A percentile compares a stretch with the other conserved stretches of the same genome.
Evolutionary conservation across 2,113 vertebrate species (phyloP).

Genomic region (Gobio gobio): DNA sequence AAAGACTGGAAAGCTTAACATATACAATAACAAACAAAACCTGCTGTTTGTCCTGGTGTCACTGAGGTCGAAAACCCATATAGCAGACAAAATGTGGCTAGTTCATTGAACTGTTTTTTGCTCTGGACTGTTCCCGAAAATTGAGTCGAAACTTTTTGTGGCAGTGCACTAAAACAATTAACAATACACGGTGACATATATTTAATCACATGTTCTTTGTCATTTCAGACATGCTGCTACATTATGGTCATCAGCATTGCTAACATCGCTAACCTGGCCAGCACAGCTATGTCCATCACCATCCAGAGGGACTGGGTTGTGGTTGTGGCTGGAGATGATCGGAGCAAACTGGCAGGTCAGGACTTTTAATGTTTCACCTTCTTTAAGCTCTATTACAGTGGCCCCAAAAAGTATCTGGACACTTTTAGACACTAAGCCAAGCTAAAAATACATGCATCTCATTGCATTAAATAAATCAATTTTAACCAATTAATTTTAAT

Average conservation of each 20-base stretch:
- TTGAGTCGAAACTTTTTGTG: constrained; percentile 3
- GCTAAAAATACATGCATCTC: not conserved
- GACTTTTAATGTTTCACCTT: constrained; percentile 48
- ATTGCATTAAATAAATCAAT: too few relatives aligned
- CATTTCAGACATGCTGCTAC: constrained; percentile 88
- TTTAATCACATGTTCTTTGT: not conserved
- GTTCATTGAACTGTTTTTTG: not conserved
- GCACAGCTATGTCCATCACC: constrained; percentile 93
- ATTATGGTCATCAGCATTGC: constrained; percentile 95
- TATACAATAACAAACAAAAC: constrained; percentile 27
- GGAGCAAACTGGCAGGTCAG: constrained; percentile 93
- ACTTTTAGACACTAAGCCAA: not conserved
- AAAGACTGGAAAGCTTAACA: constrained; percentile 12
- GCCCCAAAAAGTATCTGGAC: not conserved
- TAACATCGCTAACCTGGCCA: constrained; percentile 96
- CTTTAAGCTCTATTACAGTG: constrained; percentile 38
- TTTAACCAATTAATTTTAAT: too few relatives aligned
- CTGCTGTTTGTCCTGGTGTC: not conserved
- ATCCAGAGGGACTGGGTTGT: constrained; percentile 99
- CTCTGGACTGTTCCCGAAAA: constrained; percentile 1
- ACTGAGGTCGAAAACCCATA: not conserved
- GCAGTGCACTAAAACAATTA: not conserved
- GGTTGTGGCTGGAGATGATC: constrained; percentile 93
- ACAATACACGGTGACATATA: not conserved
- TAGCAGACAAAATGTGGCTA: not conserved